Evolutionary conservation across 2,888 invertebrate species (phyloP), one percentile per base, ranked within the genome.

Genomic region (Drosophila picticornis): DNA sequence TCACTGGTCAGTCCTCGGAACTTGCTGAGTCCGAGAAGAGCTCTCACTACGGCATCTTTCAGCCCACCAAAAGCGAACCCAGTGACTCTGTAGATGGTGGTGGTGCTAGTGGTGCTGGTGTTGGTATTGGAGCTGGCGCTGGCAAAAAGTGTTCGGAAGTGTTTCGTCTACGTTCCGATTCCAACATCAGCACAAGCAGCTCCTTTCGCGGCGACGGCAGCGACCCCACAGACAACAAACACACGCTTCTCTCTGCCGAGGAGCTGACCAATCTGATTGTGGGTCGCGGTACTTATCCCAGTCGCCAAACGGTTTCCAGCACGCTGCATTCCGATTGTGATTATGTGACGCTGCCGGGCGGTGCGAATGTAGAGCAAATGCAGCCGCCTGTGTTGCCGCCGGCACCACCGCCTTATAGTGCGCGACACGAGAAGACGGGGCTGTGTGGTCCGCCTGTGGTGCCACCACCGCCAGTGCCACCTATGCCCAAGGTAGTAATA

Each of bases 171-270:
- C 94, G 96, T 65, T 96, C 97, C 48, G 96, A 97, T 90, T 97
- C 97, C 2, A 96, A 96, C 83, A 95, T 96, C 1, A 97, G 97
- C 92, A 95, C 96, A n/a, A 94, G 95, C 36, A 95, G 95, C 29
- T 97, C 97, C 58, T 97, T 97, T 92, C 96, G 97, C 56, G 97
- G 97, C 4, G 97, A 97, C 89, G 97, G 97, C n/a, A 97, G 97
- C 90, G 97, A 97, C 93, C 97, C 97, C 4, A 96, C 97, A 1
- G 96, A 96, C 90, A 96, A 95, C 76, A 96, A 96, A 36, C 96
- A 96, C 77, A 95, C 96, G 29, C 94, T 97, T 66, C 94, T 97
- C 11, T 96, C 97, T 38, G 97, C 97, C 9, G 97, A 97, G 91
- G 97, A 97, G 92, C 93, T 97, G 34, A 97, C 97, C 29, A 97